phyloP scores from a whole-genome alignment of 2,888 invertebrate genomes.

The Pomacea canaliculata region DNA sequence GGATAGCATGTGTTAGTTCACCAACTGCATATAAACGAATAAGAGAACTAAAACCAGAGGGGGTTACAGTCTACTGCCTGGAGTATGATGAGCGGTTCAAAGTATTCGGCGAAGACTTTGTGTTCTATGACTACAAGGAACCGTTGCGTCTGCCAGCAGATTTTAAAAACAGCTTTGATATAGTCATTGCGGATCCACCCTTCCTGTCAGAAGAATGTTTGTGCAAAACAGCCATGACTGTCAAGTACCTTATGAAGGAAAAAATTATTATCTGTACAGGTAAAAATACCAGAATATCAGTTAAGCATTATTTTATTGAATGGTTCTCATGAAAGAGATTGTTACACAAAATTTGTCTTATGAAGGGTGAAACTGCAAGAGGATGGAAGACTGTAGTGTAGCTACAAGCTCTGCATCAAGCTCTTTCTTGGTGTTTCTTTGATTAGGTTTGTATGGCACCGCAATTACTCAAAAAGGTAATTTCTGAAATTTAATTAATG shows the following conservation, averaged over 20 bases:
- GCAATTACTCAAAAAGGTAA: too few species aligned
- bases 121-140: constrained; percentile 88
- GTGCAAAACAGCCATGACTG: constrained; percentile 83
- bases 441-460: too few species aligned
- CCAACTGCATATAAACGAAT: constrained; percentile 83
- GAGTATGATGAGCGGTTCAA: constrained; percentile 90
- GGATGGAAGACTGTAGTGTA: too few species aligned
- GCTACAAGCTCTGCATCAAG: background rate
- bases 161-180: constrained; percentile 77
- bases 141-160: constrained; percentile 80
- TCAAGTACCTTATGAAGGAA: constrained; percentile 80
- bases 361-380: too few species aligned
- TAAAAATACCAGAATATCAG: constrained; percentile 30
- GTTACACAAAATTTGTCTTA: too few species aligned
- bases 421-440: too few species aligned
- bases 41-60: constrained; percentile 48
- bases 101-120: constrained; percentile 82
- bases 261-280: constrained; percentile 90
- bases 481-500: too few species aligned
- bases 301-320: background rate
- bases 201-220: constrained; percentile 94
- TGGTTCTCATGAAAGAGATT: too few species aligned
- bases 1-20: constrained; percentile 87
- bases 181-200: constrained; percentile 94
- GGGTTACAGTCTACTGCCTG: constrained; percentile 70